These are phyloP conservation scores for Nomada goodeniana DNA, from an alignment of 2,888 invertebrate genomes.

Conservation along the genomic window DNA sequence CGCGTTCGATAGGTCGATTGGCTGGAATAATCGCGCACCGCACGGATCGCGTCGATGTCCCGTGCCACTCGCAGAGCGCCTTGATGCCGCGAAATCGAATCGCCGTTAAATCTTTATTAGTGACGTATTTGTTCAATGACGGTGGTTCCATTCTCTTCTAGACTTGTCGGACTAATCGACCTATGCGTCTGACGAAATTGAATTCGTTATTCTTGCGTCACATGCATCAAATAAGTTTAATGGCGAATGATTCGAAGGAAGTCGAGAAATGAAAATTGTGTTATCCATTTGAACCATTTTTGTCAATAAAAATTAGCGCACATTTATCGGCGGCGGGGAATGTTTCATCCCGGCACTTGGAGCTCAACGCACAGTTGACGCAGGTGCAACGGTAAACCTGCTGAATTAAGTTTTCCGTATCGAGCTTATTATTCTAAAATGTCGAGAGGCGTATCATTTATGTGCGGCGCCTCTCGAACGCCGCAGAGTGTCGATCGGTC, in stretches of 20 bases:
- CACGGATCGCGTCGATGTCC: slow-evolving; percentile 11
- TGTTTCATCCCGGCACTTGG: neutral
- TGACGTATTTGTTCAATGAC: slow-evolving; percentile 62
- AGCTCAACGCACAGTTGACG: neutral
- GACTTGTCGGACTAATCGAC: slow-evolving; percentile 49
- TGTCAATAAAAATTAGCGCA: neutral
- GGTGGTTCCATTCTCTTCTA: slow-evolving; percentile 59
- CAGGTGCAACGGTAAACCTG: slow-evolving; percentile 42
- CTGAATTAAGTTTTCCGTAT: slow-evolving; percentile 51
- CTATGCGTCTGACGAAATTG: neutral
- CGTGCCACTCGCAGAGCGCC: neutral
- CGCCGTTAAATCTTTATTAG: slow-evolving; percentile 61
- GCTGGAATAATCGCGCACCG: neutral
- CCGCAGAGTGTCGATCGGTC: slow-evolving; percentile 61
- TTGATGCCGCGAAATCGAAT: slow-evolving; percentile 30
- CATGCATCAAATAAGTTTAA: too few species aligned
- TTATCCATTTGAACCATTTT: neutral
- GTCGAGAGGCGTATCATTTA: slow-evolving; percentile 62
- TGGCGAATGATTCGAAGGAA: neutral
- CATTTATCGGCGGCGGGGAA: neutral
- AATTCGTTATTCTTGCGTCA: neutral
- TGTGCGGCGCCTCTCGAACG: slow-evolving; percentile 69
- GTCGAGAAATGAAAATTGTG: neutral
- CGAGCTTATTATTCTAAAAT: slow-evolving; percentile 65
- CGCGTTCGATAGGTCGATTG: slow-evolving; percentile 26